Base-by-base conservation (phyloP, 2,113 vertebrate species). In the Prunella himalayana region DNA sequence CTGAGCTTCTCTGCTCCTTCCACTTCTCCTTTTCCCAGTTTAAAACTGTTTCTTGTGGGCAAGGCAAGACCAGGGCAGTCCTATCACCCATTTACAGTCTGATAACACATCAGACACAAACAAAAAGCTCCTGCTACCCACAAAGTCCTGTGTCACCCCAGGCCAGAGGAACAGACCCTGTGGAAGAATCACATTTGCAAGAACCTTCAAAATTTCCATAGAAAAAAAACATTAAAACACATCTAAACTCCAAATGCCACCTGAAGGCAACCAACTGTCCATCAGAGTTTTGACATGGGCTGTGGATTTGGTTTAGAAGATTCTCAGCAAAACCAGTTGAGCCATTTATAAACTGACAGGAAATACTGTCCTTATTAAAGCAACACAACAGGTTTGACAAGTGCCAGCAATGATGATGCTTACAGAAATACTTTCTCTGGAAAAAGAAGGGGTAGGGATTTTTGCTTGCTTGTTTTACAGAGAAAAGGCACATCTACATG, bases 391-490 rank as follows among this genome's bases (percentile, higher is more conserved):
- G 13, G 15, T 69, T 13, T 73, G 13, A 37, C 59, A 88, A 63
- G 21, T 10, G 9, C 11, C 18, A 81, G 35, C 27, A 51, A 28
- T 0, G 33, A 49, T 1, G 5, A 10, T 6, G 12, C 31, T 35
- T 33, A 42, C 2, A 61, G n/a, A 65, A 88, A 76, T 13, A 57
- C 0, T 7, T 68, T 15, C 13, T 12, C 11, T 28, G 7, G 9
- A 31, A 66, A 61, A 51, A 49, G 15, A 54, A 37, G 2, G 2
- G 5, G 13, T 7, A 4, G 5, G 2, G 0, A 2, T 37, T 61
- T 78, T 45, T 31, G 3, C 35, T 82, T 75, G 25, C 10, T 47
- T 42, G 11, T 37, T 50, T 16, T 65, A 53, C 25, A 78, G 15
- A 66, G 6, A 65, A 88, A 86, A 90, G 19, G 11, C 24, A 68